Base-by-base conservation (phyloP, 2,888 invertebrate genomes). In the Spodoptera exigua region DNA sequence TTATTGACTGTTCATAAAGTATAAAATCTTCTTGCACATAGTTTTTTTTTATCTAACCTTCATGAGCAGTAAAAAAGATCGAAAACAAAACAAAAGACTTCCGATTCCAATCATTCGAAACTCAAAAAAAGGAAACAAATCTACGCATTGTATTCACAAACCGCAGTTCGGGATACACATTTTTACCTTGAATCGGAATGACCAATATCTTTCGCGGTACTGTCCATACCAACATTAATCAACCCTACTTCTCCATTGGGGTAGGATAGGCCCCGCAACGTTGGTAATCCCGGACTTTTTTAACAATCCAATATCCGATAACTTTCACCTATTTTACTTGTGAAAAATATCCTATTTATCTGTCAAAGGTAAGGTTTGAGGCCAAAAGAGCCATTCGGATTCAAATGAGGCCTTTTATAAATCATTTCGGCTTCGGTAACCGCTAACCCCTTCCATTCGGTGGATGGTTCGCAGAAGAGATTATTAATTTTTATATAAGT, bases 341-440 rank as follows among this genome's bases (percentile, higher is more conserved):
- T 73, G 70, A 75, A 76, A 76, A 79, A 76, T 69, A 67, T 66
- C 64, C 79, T 74, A 71, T 74, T 64, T 79, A 76, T 69, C 72
- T 70, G 60, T 72, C 69, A 72, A 64, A 68, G 58, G 77, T 70
- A 49, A 44, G 54, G 61, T 57, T 47, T 57, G 57, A 59, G 67
- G 57, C 87, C 86, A 81, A 88, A 84, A 87, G 79, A 27, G 74
- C 86, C 85, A 90, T 92, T 91, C 86, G 82, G 82, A 92, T 93
- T 92, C 89, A 92, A 92, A 93, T 92, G 86, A 89, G 84, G 83
- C 85, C 88, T 90, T 92, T 92, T 91, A 87, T 92, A 91, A 89
- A 92, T 91, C 90, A 92, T 90, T 87, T 84, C 84, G 83, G 86
- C 82, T 87, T 86, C 83, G 85, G 83, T 82, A 82, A 79, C 76